Evolutionary conservation across 2,113 vertebrate genomes (phyloP), one percentile per base, ranked within the genome.

Genomic region (Castor canadensis): DNA sequence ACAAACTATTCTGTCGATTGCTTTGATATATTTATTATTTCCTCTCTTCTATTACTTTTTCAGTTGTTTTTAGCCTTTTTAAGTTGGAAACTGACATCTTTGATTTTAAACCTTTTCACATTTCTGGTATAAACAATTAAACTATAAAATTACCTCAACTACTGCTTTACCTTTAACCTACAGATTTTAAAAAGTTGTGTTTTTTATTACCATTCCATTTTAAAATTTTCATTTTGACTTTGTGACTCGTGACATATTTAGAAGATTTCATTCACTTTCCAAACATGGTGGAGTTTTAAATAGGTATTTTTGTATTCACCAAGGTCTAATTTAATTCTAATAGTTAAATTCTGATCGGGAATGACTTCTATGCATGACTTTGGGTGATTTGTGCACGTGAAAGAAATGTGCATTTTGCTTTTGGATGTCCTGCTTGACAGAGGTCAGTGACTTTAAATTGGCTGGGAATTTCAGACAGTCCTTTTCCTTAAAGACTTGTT

Each of bases 291-390:
- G 13, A 66, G 3, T 58, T 71, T 75, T 62, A 54, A 80, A 28
- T 35, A 47, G 7, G 17, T 86, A 64, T n/a, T 76, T 89, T 95
- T 47, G 73, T 92, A 45, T 79, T 52, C 83, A 24, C 54, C 45
- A 47, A 43, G 67, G 73, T 75, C 60, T 69, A 92, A 49, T 90
- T 92, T 92, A 89, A 69, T 45, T 86, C 3, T 92, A 54, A 88
- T 72, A 58, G 87, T 71, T 85, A 71, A 71, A 71, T 62, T 88
- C 20, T 82, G 20, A 80, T 24, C 79, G 60, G 76, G 91, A 45
- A 91, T 86, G 1, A 89, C 79, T 80, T 92, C 22, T 67, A 15
- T 20, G 16, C 10, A 16, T 69, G 69, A 73, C 9, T n/a, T n/a
- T n/a, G n/a, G n/a, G n/a, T n/a, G n/a, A n/a, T n/a, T n/a, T n/a